Conservation (phyloP, 1,140 invertebrate species). For the Phenacoccus solenopsis region DNA sequence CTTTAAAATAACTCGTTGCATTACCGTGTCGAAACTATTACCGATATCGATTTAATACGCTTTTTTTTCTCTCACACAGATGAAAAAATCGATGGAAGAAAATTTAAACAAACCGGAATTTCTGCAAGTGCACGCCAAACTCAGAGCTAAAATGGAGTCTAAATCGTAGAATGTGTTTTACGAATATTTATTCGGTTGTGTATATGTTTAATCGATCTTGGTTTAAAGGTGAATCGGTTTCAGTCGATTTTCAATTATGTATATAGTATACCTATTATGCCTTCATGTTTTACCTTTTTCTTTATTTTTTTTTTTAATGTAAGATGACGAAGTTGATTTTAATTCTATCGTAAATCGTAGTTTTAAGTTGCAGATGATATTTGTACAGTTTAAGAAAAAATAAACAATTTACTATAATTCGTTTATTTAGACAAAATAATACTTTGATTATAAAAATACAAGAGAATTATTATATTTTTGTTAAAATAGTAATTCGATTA, state of each 20-base stretch:
- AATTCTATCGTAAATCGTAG: too few species aligned
- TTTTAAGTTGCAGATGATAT: too few species aligned
- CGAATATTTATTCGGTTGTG: neutral
- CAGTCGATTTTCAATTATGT: too few species aligned
- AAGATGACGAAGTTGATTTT: neutral
- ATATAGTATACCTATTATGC: neutral
- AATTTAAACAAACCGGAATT: conserved; percentile 34
- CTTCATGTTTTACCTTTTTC: neutral
- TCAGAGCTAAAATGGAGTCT: conserved; percentile 33
- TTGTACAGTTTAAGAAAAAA: too few species aligned
- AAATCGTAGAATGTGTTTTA: neutral
- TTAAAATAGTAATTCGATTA: too few species aligned
- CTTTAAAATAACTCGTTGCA: neutral
- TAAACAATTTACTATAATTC: too few species aligned
- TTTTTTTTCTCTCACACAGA: conserved; percentile 19
- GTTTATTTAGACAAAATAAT: too few species aligned
- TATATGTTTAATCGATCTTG: too few species aligned
- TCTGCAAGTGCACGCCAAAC: conserved; percentile 36
- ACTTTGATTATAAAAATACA: too few species aligned
- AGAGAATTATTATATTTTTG: too few species aligned
- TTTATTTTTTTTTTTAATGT: neutral
- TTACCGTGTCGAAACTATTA: neutral
- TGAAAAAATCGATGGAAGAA: conserved; percentile 17
- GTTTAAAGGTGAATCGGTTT: too few species aligned
- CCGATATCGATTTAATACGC: neutral